Conservation (phyloP, 2,797 vertebrate genomes). For the Diplodus sargus region DNA sequence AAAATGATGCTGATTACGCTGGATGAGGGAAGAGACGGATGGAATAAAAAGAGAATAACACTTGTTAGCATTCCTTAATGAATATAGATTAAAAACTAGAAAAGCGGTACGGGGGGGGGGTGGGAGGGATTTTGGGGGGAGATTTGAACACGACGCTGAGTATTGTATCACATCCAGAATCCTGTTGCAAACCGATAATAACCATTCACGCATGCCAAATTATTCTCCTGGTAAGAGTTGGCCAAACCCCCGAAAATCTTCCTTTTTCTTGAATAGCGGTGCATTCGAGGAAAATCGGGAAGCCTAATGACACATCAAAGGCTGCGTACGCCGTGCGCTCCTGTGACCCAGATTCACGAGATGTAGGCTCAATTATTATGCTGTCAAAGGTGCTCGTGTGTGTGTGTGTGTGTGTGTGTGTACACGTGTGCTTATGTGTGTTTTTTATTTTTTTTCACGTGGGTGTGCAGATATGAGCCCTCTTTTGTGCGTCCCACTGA, state of each 20-base stretch:
- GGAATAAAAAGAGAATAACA: slow-evolving; percentile 47
- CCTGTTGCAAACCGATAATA: slow-evolving; percentile 47
- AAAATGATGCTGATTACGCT: slow-evolving; percentile 62
- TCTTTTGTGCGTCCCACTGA: slow-evolving; percentile 55
- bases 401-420: slow-evolving; percentile 27
- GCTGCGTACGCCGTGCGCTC: slow-evolving; percentile 44
- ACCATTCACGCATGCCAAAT: slow-evolving; percentile 35
- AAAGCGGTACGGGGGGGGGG: slow-evolving; percentile 6
- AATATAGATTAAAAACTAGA: slow-evolving; percentile 58
- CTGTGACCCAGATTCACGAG: slow-evolving; percentile 75
- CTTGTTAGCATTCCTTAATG: slow-evolving; percentile 62
- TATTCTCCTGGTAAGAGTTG: slow-evolving; percentile 49
- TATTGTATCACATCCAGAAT: slow-evolving; percentile 41
- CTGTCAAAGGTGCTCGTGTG: slow-evolving; percentile 64
- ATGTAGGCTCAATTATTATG: slow-evolving; percentile 71
- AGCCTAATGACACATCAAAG: slow-evolving; percentile 77
- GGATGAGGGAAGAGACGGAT: slow-evolving; percentile 51
- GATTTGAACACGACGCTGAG: slow-evolving; percentile 20
- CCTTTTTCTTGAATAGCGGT: slow-evolving; percentile 40
- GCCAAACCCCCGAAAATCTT: slow-evolving; percentile 45
- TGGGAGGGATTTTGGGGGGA: slow-evolving; percentile 11
- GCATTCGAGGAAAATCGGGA: slow-evolving; percentile 62
- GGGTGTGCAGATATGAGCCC: slow-evolving; percentile 58
- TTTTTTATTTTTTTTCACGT: slow-evolving; percentile 26
- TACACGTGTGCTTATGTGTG: not conserved